Percentiles rank a stretch among this genome's conserved stretches.
Conservation (phyloP, 1,140 invertebrate species). For the Gyrodactylus salaris region DNA sequence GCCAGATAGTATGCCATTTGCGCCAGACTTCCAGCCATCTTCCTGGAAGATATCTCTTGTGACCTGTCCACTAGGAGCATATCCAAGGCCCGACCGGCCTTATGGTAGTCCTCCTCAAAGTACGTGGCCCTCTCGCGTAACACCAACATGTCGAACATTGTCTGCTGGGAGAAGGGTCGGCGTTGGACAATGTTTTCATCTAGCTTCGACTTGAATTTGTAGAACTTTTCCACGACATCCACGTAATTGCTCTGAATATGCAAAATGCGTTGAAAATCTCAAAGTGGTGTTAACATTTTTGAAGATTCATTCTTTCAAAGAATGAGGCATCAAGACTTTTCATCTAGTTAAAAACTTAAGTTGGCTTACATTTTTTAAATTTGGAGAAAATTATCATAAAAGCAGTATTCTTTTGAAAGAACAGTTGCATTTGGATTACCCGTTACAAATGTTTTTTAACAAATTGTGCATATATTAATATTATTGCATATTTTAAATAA, state of each 20-base stretch:
- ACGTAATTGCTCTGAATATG: background rate
- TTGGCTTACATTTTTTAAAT: too few relatives aligned
- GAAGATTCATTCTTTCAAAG: too few relatives aligned
- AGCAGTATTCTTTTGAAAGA: too few relatives aligned
- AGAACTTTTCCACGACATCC: background rate
- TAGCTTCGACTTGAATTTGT: background rate
- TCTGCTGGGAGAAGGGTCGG: background rate
- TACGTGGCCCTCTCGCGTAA: background rate
- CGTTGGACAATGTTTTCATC: background rate
- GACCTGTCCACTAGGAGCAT: background rate
- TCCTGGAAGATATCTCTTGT: background rate
- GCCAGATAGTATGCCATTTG: background rate
- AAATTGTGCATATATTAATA: too few relatives aligned
- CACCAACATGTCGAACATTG: background rate
- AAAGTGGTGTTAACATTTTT: too few relatives aligned
- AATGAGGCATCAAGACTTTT: too few relatives aligned
- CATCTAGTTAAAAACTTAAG: too few relatives aligned
- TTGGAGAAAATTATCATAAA: too few relatives aligned
- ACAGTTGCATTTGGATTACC: too few relatives aligned
- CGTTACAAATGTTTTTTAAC: too few relatives aligned
- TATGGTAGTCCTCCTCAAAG: background rate
- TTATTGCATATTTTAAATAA: too few relatives aligned
- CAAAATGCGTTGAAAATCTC: background rate
- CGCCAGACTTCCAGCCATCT: background rate
- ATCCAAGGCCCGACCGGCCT: background rate